Percentiles rank a stretch among this genome's conserved stretches.
These are phyloP conservation scores for Leptopilina drosophilae DNA, from an alignment of 2,888 invertebrate species.

Conservation along the genomic window DNA sequence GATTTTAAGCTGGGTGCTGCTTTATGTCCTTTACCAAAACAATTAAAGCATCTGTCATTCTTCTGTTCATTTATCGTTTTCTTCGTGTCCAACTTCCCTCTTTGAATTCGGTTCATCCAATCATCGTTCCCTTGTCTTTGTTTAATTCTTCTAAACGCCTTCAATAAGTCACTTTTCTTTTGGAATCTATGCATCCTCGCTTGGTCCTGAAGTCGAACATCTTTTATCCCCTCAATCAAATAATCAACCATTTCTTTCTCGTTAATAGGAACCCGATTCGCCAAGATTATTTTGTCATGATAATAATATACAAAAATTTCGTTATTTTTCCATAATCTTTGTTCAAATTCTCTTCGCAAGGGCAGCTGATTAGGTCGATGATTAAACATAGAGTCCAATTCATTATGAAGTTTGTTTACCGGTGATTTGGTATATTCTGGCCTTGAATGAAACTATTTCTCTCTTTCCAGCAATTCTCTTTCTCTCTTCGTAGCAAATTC, in stretches of 20 bases:
- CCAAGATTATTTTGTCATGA: conserved; percentile 53
- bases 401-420: conserved; percentile 42
- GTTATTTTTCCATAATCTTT: conserved; percentile 47
- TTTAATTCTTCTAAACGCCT: conserved; percentile 20
- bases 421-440: conserved; percentile 50
- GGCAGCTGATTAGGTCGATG: conserved; percentile 48
- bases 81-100: neutral
- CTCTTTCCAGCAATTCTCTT: neutral
- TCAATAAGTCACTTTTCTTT: neutral
- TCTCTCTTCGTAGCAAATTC: neutral
- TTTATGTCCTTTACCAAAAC: conserved; percentile 38
- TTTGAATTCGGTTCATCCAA: neutral
- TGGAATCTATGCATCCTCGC: conserved; percentile 48
- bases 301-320: conserved; percentile 54
- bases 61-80: neutral
- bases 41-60: conserved; percentile 34
- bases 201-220: conserved; percentile 43
- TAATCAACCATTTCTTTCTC: conserved; percentile 53
- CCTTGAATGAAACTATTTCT: conserved; percentile 54
- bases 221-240: conserved; percentile 51
- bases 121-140: neutral
- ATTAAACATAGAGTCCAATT: conserved; percentile 53
- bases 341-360: conserved; percentile 51
- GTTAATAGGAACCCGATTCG: conserved; percentile 45
- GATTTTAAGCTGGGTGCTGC: no score